These are phyloP conservation scores for Adelphocoris suturalis DNA, from an alignment of 2,888 invertebrate genomes.

Conservation along the genomic window DNA sequence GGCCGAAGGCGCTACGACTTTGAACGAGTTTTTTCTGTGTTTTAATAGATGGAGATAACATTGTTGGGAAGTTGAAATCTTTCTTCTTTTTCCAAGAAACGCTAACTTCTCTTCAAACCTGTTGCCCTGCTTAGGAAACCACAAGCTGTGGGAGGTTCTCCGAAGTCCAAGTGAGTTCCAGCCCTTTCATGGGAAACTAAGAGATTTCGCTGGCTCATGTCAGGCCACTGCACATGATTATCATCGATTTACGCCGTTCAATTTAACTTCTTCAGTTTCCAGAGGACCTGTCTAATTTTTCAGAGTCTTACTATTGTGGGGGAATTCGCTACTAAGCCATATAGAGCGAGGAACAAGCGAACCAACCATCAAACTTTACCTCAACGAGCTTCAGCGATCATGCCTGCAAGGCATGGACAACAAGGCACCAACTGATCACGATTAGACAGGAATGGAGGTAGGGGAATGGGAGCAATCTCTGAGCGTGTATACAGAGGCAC, in stretches of 20 bases:
- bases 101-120: constrained; percentile 5
- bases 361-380: no score
- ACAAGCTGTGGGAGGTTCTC: neutral
- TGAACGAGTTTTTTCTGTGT: neutral
- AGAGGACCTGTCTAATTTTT: no score
- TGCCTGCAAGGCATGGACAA: no score
- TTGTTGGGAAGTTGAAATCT: neutral
- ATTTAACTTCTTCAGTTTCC: no score
- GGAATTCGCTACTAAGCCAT: no score
- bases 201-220: neutral
- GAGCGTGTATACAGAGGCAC: no score
- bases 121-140: neutral
- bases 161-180: constrained; percentile 5
- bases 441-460: no score
- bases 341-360: no score
- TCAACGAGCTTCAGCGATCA: no score
- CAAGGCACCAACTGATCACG: no score
- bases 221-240: neutral
- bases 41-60: neutral
- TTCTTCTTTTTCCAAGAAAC: neutral
- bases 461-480: no score
- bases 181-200: neutral
- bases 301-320: no score
- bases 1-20: neutral
- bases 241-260: neutral